Base-by-base conservation (phyloP, 1,140 invertebrate genomes). In the Hycleus cichorii region DNA sequence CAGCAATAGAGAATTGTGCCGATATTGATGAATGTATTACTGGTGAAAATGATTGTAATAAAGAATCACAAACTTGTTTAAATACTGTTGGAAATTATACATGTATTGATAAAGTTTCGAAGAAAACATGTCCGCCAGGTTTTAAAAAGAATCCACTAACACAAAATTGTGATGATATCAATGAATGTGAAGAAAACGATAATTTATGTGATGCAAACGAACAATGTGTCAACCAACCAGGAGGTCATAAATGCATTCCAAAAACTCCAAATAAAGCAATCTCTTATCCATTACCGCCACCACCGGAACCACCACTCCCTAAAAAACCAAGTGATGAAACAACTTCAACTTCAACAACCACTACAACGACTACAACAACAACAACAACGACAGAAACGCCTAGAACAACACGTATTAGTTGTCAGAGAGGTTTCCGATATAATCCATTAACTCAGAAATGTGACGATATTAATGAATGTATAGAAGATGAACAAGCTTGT, bases 391-490 rank as follows among this genome's bases (percentile, higher is more conserved):
- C 56, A 25, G 47, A 32, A 46, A 26, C 56, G 27, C 2, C 47
- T 39, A 32, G 32, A 4, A 32, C 58, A 24, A 27, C 12, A 25
- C 39, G 43, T 18, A 44, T 25, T 46, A 8, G 53, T 9, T 74
- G 71, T 63, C 65, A 66, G 4, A 50, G 25, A 53, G 72, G 72
- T 1, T 72, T 65, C 50, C 66, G 56, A 62, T 76, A 64, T 50
- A 64, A 58, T 8, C 24, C 63, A 3, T 59, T 64, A 6, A 57
- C 66, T 18, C 67, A 64, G n/a, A 63, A 58, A 38, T 77, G 76
- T 52, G 58, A 70, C 4, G 87, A 93, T 72, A 79, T 90, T 7
- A 83, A 94, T 68, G 91, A 94, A 70, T 94, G 91, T 68, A 46
- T 65, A 0, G 75, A 76, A 61, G 76, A 82, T 27, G 77, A 81